phyloP scores from a whole-genome alignment of 2,797 vertebrate species.

The Rachycentron canadum region DNA sequence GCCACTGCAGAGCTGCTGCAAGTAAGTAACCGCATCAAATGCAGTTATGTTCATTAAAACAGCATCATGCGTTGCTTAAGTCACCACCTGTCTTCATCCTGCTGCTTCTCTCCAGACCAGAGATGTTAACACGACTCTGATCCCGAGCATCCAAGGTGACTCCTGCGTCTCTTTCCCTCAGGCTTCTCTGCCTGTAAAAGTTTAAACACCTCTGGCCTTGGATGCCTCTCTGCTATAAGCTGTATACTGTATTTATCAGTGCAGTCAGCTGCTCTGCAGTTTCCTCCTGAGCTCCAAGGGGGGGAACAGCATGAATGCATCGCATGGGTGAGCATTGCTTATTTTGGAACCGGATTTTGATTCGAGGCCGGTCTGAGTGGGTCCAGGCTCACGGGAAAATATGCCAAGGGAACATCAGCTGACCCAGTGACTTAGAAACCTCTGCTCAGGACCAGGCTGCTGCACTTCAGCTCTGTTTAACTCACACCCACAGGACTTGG shows the following conservation, averaged over 20 bases:
- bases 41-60: not conserved
- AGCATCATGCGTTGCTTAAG: not conserved
- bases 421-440: constrained; percentile 58
- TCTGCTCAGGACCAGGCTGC: constrained; percentile 4
- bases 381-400: constrained; percentile 22
- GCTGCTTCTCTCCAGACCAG: constrained; percentile 8
- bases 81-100: not conserved
- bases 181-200: constrained; percentile 31
- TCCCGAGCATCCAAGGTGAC: constrained; percentile 50
- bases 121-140: constrained; percentile 36
- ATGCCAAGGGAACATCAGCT: constrained; percentile 31
- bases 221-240: constrained; percentile 20
- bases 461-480: constrained; percentile 16
- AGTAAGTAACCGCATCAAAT: not conserved
- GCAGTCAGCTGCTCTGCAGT: constrained; percentile 25
- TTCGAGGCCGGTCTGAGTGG: constrained; percentile 8
- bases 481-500: not conserved
- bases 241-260: constrained; percentile 57
- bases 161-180: constrained; percentile 2
- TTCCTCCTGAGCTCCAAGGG: constrained; percentile 29
- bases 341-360: constrained; percentile 53
- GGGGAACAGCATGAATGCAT: constrained; percentile 21
- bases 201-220: constrained; percentile 50
- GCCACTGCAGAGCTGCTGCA: not conserved
- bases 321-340: constrained; percentile 51